A percentile compares a stretch with the other conserved stretches of the same genome.
These are phyloP conservation scores for Chaetodon trifascialis DNA, from an alignment of 2,113 vertebrate species.

Conservation along the genomic window DNA sequence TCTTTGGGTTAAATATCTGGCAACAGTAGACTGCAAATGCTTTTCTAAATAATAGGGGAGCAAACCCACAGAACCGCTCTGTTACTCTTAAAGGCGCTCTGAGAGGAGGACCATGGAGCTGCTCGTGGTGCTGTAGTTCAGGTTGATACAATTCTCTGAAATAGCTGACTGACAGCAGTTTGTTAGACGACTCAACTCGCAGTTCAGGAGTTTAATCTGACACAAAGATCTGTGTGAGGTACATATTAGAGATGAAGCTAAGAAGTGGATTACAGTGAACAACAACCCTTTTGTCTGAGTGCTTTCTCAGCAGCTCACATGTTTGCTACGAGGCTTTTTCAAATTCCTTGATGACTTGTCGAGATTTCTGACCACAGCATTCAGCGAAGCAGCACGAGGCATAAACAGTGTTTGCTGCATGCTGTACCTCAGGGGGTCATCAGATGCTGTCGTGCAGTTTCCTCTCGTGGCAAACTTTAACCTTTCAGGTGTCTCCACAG, in stretches of 20 bases:
- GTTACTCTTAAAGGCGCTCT: neutral
- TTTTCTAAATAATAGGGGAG: neutral
- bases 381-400: constrained; percentile 7
- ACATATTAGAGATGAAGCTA: constrained; percentile 13
- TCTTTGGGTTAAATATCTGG: neutral
- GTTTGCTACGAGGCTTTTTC: constrained; percentile 44
- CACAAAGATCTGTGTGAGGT: constrained; percentile 16
- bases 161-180: constrained; percentile 13
- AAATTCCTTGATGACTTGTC: constrained; percentile 14
- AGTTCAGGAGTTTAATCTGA: constrained; percentile 1
- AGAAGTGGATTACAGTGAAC: constrained; percentile 52
- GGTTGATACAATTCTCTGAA: neutral
- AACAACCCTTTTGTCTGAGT: constrained; percentile 60
- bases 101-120: neutral
- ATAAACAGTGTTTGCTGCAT: neutral
- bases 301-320: constrained; percentile 59
- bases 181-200: neutral
- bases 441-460: neutral
- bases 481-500: neutral
- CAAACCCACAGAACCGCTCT: neutral
- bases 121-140: neutral
- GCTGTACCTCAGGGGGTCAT: neutral
- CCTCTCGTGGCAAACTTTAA: neutral
- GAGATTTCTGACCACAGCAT: constrained; percentile 7
- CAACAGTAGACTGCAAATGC: neutral